Evolutionary conservation across 2,797 vertebrate species (phyloP).

Genomic region (Choloepus didactylus): DNA sequence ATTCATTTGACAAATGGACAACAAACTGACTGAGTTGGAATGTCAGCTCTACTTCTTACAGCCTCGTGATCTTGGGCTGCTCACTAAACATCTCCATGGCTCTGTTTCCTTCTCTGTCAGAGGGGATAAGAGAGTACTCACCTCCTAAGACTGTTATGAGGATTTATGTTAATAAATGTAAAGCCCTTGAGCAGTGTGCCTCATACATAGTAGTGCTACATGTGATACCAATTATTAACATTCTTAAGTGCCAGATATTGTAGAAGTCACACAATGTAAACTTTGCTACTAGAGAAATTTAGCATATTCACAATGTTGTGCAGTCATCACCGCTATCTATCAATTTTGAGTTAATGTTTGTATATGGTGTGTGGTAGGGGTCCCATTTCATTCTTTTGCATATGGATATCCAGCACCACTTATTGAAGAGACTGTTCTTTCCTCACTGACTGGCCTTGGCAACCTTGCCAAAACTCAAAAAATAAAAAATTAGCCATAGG

Average conservation of each 20-base stretch:
- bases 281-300: no score
- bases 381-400: no score
- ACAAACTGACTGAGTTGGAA: neutral
- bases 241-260: neutral
- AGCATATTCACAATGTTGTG: no score
- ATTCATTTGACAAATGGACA: neutral
- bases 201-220: neutral
- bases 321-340: no score
- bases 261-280: no score
- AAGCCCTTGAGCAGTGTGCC: neutral
- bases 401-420: no score
- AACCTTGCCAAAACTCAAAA: no score
- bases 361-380: no score
- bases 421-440: no score
- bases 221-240: neutral
- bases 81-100: neutral
- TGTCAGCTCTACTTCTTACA: neutral
- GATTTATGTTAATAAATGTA: neutral
- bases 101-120: neutral
- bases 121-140: neutral
- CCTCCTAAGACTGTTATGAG: neutral
- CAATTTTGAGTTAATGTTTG: no score
- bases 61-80: neutral
- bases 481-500: no score
- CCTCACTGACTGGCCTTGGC: no score